These are phyloP conservation scores for Drosophila hamatofila DNA, from an alignment of 2,888 invertebrate species.

Conservation along the genomic window DNA sequence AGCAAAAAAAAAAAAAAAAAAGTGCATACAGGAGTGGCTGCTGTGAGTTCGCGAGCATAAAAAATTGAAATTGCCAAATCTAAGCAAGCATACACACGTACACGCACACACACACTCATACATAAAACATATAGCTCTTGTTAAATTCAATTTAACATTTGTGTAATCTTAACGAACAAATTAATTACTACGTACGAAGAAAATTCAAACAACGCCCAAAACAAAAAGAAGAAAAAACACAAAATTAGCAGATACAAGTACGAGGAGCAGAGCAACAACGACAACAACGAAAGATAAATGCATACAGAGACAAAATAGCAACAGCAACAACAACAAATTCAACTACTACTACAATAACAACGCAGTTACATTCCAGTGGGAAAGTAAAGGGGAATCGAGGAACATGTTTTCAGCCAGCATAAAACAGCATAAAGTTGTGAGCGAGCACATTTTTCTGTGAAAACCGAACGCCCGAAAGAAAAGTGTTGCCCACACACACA, in stretches of 20 bases:
- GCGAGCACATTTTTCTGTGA: conserved; percentile 74
- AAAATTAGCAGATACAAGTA: conserved; percentile 34
- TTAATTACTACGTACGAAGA: conserved; percentile 51
- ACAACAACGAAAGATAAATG: conserved; percentile 56
- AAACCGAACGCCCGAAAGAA: conserved; percentile 67
- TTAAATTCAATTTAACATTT: conserved; percentile 43
- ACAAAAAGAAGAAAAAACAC: conserved; percentile 32
- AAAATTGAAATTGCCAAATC: conserved; percentile 51
- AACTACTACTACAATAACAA: conserved; percentile 27
- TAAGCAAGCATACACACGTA: conserved; percentile 41
- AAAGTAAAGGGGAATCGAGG: conserved; percentile 51
- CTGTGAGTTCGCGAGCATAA: conserved; percentile 51
- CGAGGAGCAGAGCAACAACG: conserved; percentile 36
- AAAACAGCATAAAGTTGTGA: conserved; percentile 71
- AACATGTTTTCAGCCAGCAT: conserved; percentile 69
- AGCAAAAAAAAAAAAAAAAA: conserved; percentile 44
- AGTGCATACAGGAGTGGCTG: conserved; percentile 75
- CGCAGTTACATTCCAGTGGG: conserved; percentile 69
- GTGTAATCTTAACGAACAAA: conserved; percentile 42
- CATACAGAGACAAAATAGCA: conserved; percentile 49
- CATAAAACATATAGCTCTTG: conserved; percentile 41
- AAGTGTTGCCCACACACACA: conserved; percentile 57
- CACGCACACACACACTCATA: conserved; percentile 16
- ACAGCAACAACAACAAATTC: conserved; percentile 31
- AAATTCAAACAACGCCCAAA: conserved; percentile 65